Evolutionary conservation across 2,888 invertebrate species (phyloP), one percentile per base, ranked within the genome.

Genomic region (Cheilosia urbana): DNA sequence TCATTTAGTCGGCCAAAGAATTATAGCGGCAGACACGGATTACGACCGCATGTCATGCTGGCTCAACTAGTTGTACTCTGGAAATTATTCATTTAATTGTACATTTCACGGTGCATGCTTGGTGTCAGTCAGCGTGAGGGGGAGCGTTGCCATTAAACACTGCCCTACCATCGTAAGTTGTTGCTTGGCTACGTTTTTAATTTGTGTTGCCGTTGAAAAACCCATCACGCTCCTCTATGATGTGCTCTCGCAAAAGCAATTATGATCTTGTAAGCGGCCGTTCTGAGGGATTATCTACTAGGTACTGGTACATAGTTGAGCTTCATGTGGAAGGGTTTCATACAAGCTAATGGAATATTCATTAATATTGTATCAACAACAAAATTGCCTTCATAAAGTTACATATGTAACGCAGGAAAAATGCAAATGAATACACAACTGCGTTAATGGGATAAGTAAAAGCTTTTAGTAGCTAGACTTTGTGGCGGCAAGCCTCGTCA

Each of bases 21-120:
- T 17, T 53, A 24, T 53, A 21, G 24, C 53, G 24, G 24, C 7
- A 4, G 13, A 37, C 37, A 37, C 13, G 37, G 17, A 30, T 17
- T 15, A 63, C 11, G 37, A 21, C 13, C 47, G n/a, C n/a, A 55
- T 37, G 65, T 57, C 47, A 49, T 76, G 68, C 60, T 60, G 60
- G 60, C 13, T 82, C 57, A 58, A 19, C 57, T 63, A 27, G 42
- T 72, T 68, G 57, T 47, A 62, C 62, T 78, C 37, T 63, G 37
- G 42, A 55, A 73, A 73, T 66, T 53, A 73, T 80, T 72, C 72
- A 83, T 62, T 72, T 72, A 82, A 72, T 73, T 73, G 62, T 49
- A 53, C 47, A 69, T 73, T 63, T 69, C 77, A 66, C 58, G 77
- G 77, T 78, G 27, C 51, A 55, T 66, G 81, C 69, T 81, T 49